phyloP scores from a whole-genome alignment of 2,113 vertebrate genomes.

The Nibea coibor region DNA sequence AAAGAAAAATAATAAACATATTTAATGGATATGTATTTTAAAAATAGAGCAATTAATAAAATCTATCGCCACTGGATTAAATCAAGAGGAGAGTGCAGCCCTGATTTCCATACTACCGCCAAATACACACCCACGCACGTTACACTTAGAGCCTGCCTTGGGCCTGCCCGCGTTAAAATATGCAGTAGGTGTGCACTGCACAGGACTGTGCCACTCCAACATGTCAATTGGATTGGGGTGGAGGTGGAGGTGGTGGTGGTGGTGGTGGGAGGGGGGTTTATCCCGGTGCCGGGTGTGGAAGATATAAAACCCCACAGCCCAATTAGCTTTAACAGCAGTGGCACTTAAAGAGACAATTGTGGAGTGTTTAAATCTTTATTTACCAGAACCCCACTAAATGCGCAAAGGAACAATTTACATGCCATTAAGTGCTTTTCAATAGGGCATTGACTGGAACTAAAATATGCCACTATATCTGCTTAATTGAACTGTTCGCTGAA shows the following conservation, averaged over 20 bases:
- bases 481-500: constrained; percentile 93
- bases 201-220: constrained; percentile 59
- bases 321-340: constrained; percentile 92
- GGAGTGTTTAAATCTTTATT: constrained; percentile 97
- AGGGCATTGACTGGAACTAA: constrained; percentile 97
- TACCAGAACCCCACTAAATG: constrained; percentile 93
- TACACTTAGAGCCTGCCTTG: constrained; percentile 8
- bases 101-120: constrained; percentile 13
- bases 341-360: constrained; percentile 92
- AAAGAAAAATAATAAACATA: neutral
- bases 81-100: constrained; percentile 5
- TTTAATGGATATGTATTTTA: neutral
- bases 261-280: constrained; percentile 54
- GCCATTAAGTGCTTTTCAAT: constrained; percentile 98
- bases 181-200: constrained; percentile 41
- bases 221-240: constrained; percentile 47
- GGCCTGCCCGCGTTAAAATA: constrained; percentile 39
- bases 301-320: constrained; percentile 87
- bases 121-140: neutral
- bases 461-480: constrained; percentile 90
- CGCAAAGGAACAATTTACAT: constrained; percentile 93
- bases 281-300: constrained; percentile 78
- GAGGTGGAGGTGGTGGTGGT: no score
- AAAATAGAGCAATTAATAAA: neutral
- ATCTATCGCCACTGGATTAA: neutral